Percentiles rank a stretch among this genome's conserved stretches.
phyloP scores from a whole-genome alignment of 2,797 vertebrate genomes.

The Anabas testudineus region DNA sequence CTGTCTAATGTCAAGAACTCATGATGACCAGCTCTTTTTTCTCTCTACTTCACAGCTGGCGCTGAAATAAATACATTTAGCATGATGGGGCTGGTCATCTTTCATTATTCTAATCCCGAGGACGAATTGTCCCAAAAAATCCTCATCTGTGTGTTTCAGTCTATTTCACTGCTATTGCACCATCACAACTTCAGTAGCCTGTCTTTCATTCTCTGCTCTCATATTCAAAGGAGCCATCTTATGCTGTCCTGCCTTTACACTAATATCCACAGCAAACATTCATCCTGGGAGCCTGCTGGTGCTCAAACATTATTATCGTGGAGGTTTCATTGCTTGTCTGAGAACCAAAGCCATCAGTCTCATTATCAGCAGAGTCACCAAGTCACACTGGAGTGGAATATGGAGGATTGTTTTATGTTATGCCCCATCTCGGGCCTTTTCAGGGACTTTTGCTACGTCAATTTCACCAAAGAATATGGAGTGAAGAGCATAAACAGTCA shows the following conservation, averaged over 20 bases:
- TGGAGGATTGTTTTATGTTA: neutral
- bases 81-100: neutral
- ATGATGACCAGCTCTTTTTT: neutral
- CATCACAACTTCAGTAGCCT: slow-evolving; percentile 12
- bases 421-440: neutral
- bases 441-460: neutral
- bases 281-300: slow-evolving; percentile 21
- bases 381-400: neutral
- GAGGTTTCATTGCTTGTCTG: slow-evolving; percentile 33
- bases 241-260: slow-evolving; percentile 18
- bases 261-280: slow-evolving; percentile 54
- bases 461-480: neutral
- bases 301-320: slow-evolving; percentile 41
- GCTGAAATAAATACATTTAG: slow-evolving; percentile 14
- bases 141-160: slow-evolving; percentile 15
- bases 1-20: neutral
- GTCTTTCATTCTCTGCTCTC: slow-evolving; percentile 22
- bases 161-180: slow-evolving; percentile 40
- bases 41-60: neutral
- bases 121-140: fast-evolving
- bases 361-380: slow-evolving; percentile 6
- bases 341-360: slow-evolving; percentile 18
- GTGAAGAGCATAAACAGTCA: neutral
- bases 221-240: slow-evolving; percentile 37
- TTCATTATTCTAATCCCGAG: slow-evolving; percentile 16